Evolutionary conservation across 2,797 vertebrate genomes (phyloP).

Genomic region (Odontamblyopus rebecca): DNA sequence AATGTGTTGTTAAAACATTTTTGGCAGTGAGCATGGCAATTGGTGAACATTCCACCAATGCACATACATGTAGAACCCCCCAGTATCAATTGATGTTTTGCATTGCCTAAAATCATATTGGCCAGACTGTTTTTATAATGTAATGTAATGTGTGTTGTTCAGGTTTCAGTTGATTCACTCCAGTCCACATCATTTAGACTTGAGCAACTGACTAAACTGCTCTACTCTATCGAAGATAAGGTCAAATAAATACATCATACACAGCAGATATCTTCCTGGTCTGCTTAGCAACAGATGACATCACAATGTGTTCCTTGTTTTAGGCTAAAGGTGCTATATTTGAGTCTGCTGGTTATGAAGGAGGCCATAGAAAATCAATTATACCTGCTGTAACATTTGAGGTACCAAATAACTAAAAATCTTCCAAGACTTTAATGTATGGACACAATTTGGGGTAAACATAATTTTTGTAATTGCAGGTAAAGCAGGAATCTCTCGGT

Average conservation of each 20-base stretch:
- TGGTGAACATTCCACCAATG: too few relatives aligned
- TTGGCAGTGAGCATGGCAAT: too few relatives aligned
- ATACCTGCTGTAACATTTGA: constrained; percentile 92
- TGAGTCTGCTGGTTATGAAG: constrained; percentile 80
- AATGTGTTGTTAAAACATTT: too few relatives aligned
- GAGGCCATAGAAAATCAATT: constrained; percentile 85
- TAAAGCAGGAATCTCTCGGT: constrained; percentile 89
- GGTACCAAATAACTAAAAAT: constrained; percentile 64
- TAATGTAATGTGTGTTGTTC: constrained; percentile 4
- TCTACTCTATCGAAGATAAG: constrained; percentile 95
- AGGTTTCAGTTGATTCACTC: constrained; percentile 80
- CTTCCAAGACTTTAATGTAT: not conserved
- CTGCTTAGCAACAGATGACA: not conserved
- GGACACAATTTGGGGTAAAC: not conserved
- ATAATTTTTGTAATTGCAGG: constrained; percentile 72
- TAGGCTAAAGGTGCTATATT: constrained; percentile 73
- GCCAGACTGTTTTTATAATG: too few relatives aligned
- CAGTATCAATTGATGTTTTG: too few relatives aligned
- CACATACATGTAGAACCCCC: too few relatives aligned
- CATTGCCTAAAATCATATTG: too few relatives aligned
- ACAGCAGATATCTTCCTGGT: not conserved
- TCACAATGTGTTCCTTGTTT: constrained; percentile 18
- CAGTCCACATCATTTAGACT: constrained; percentile 82
- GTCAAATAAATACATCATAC: constrained; percentile 58
- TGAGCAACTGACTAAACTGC: constrained; percentile 87